A percentile compares a stretch with the other conserved stretches of the same genome.
Conservation (phyloP, 2,113 vertebrate genomes). For the Isichthys henryi region DNA sequence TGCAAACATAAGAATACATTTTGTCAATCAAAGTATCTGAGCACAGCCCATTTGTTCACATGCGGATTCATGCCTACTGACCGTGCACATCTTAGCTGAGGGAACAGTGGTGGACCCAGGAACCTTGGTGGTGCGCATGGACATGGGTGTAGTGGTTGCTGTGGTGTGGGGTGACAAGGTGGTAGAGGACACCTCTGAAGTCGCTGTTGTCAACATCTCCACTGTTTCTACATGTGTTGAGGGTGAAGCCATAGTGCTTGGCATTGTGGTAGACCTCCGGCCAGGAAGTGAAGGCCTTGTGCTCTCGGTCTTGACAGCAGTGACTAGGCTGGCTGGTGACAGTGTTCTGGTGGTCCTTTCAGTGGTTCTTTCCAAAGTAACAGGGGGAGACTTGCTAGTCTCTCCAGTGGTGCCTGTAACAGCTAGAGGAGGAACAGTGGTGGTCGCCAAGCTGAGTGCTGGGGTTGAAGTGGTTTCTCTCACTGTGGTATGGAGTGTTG, state of each 20-base stretch:
- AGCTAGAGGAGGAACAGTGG: not conserved
- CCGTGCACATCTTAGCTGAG: conserved; percentile 52
- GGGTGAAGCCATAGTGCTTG: not conserved
- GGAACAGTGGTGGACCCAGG: conserved; percentile 28
- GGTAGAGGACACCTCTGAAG: not conserved
- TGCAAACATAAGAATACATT: conserved; percentile 25
- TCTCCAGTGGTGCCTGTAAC: not conserved
- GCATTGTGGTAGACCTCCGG: conserved; percentile 20
- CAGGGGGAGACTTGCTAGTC: not conserved
- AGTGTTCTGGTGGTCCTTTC: not conserved
- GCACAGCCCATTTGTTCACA: not conserved
- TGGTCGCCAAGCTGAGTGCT: not conserved
- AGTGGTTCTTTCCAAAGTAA: not conserved
- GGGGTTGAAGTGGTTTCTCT: conserved; percentile 13
- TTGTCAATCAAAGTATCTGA: not conserved
- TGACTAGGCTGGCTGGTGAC: not conserved
- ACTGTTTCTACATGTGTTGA: not conserved
- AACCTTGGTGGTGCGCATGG: conserved; percentile 18
- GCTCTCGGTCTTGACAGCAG: conserved; percentile 5
- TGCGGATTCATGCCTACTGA: conserved; percentile 20
- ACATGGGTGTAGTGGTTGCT: conserved; percentile 10
- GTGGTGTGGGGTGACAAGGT: conserved; percentile 20
- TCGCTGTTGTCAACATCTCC: not conserved
- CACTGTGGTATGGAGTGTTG: conserved; percentile 1
- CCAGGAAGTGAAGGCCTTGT: conserved; percentile 4